These are phyloP conservation scores for Sebastes iracundus DNA, from an alignment of 2,797 vertebrate species.

Conservation along the genomic window DNA sequence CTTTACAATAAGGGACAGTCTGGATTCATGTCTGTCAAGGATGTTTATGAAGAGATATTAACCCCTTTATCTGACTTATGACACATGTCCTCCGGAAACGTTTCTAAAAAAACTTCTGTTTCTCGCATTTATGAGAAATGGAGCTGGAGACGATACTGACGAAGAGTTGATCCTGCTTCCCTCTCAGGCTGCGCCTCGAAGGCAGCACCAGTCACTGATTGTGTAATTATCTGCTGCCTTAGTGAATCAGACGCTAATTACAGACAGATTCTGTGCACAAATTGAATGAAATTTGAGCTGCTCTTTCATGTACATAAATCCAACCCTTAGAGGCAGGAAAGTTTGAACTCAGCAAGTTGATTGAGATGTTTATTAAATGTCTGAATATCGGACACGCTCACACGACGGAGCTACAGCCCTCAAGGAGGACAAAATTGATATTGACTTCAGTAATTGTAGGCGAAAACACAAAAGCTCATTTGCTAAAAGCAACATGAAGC, in stretches of 20 bases:
- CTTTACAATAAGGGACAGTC: not conserved
- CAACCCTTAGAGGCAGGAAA: not conserved
- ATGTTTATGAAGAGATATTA: not conserved
- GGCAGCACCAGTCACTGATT: constrained; percentile 43
- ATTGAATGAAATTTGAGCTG: constrained; percentile 48
- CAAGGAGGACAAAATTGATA: not conserved
- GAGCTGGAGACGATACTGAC: not conserved
- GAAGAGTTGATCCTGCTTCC: constrained; percentile 8
- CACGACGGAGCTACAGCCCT: not conserved
- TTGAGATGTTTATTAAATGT: constrained; percentile 21
- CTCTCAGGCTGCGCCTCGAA: constrained; percentile 8
- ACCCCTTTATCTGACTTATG: not conserved
- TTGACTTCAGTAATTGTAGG: not conserved
- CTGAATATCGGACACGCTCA: not conserved
- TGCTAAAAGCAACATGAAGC: not conserved
- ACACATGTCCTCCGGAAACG: not conserved
- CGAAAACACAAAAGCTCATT: not conserved
- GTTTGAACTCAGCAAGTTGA: constrained; percentile 26
- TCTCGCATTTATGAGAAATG: not conserved
- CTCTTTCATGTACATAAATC: constrained; percentile 30
- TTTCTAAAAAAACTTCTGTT: constrained; percentile 1
- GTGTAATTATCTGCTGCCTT: constrained; percentile 54
- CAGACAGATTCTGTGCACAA: constrained; percentile 33
- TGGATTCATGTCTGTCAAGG: not conserved
- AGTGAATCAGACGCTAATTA: constrained; percentile 60